Conservation (phyloP, 2,888 invertebrate genomes). For the Deilephila porcellus region DNA sequence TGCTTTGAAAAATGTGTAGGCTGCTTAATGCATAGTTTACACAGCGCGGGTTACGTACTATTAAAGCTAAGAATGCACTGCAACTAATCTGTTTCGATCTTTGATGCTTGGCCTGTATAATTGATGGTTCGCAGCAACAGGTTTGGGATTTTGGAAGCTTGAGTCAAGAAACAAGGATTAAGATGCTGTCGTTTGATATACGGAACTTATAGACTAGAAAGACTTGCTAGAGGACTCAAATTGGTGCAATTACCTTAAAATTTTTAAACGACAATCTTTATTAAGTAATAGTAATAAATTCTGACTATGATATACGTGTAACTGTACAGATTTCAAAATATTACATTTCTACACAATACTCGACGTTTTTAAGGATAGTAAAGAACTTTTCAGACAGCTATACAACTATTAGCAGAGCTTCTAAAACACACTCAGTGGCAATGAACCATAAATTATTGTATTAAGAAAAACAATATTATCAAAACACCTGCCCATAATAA, state of each 20-base stretch:
- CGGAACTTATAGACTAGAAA: no score
- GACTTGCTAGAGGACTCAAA: no score
- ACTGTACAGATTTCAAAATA: no score
- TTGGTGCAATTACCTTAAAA: no score
- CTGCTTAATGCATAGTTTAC: slow-evolving; percentile 47
- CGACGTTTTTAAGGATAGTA: no score
- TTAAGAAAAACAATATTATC: not conserved
- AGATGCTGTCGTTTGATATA: not conserved
- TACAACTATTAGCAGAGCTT: no score
- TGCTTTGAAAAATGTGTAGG: slow-evolving; percentile 77
- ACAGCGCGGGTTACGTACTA: slow-evolving; percentile 26
- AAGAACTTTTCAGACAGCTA: no score
- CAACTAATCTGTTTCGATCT: slow-evolving; percentile 19
- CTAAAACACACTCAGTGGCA: no score
- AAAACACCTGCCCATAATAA: not conserved
- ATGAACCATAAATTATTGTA: not conserved
- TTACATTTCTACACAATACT: no score
- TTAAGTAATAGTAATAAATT: no score
- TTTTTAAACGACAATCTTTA: no score
- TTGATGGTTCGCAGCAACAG: slow-evolving; percentile 12
- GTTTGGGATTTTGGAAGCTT: slow-evolving; percentile 5
- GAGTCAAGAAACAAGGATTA: not conserved
- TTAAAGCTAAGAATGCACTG: slow-evolving; percentile 22
- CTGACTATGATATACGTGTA: no score
- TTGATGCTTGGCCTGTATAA: not conserved